Conservation (phyloP, 2,113 vertebrate species). For the Agelaius phoeniceus region DNA sequence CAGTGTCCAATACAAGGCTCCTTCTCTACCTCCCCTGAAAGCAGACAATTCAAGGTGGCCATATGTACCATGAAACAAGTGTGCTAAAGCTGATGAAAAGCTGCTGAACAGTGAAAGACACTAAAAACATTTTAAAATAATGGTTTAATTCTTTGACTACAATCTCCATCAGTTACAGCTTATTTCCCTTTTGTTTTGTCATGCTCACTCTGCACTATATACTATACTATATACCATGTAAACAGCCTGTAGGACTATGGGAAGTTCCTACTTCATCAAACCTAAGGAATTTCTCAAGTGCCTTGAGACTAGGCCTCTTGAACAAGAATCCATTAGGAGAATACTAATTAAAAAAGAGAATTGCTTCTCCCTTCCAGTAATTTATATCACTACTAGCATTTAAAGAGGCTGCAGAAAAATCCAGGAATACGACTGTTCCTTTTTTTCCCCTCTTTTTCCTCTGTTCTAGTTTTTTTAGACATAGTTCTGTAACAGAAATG, state of each 20-base stretch:
- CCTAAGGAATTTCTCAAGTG: background rate
- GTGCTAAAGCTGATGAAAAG: background rate
- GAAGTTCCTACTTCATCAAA: background rate
- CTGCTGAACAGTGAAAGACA: background rate
- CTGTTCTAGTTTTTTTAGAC: background rate
- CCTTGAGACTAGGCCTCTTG: background rate
- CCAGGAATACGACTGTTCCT: background rate
- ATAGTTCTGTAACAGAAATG: background rate
- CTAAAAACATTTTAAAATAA: background rate
- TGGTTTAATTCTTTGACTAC: background rate
- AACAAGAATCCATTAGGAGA: background rate
- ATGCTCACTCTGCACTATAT: background rate
- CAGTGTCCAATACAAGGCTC: fast-evolving
- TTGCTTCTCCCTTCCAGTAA: background rate
- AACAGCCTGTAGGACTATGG: background rate
- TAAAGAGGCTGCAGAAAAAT: background rate
- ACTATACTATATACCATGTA: background rate
- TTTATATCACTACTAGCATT: background rate
- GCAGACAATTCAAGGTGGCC: background rate
- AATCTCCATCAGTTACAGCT: background rate
- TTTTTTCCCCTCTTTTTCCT: background rate
- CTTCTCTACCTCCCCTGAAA: background rate
- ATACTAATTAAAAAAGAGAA: background rate
- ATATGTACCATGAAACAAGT: background rate
- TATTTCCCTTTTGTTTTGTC: background rate